Evolutionary conservation across 2,888 invertebrate species (phyloP).

Genomic region (Drosophila demipolita): DNA sequence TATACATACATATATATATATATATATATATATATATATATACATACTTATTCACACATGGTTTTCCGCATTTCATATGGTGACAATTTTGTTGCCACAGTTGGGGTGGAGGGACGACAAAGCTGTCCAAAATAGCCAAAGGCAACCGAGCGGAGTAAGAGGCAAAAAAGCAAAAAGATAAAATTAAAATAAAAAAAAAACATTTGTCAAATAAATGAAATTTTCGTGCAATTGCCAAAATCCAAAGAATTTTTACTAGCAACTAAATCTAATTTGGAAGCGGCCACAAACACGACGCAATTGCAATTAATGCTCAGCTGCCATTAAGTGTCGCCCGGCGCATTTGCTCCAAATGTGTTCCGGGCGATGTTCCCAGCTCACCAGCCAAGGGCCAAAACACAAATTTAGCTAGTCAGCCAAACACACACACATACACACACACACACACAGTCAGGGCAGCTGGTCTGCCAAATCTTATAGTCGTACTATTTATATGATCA

Average conservation of each 20-base stretch:
- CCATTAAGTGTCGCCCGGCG: constrained; percentile 61
- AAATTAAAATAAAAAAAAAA: not conserved
- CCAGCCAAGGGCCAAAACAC: constrained; percentile 48
- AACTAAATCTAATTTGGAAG: constrained; percentile 65
- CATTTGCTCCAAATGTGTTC: constrained; percentile 65
- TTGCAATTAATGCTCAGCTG: constrained; percentile 68
- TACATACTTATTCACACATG: constrained; percentile 68
- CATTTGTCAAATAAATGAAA: constrained; percentile 70
- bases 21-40: constrained; percentile 15
- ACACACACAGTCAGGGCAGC: constrained; percentile 31
- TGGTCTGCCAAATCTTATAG: constrained; percentile 54
- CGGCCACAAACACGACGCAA: constrained; percentile 47
- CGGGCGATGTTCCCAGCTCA: constrained; percentile 42
- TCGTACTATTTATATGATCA: constrained; percentile 66
- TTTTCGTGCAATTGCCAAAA: constrained; percentile 81
- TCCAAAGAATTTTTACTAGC: constrained; percentile 75
- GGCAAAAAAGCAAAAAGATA: not conserved
- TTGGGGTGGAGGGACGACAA: constrained; percentile 44
- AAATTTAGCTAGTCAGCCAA: constrained; percentile 44
- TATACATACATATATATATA: constrained; percentile 14
- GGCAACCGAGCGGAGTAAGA: constrained; percentile 25
- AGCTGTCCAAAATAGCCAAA: constrained; percentile 75
- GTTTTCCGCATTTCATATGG: constrained; percentile 77
- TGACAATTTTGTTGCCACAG: constrained; percentile 67
- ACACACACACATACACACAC: not conserved